A percentile compares a stretch with the other conserved stretches of the same genome.
phyloP scores from a whole-genome alignment of 2,113 vertebrate species.

The Gadus macrocephalus region DNA sequence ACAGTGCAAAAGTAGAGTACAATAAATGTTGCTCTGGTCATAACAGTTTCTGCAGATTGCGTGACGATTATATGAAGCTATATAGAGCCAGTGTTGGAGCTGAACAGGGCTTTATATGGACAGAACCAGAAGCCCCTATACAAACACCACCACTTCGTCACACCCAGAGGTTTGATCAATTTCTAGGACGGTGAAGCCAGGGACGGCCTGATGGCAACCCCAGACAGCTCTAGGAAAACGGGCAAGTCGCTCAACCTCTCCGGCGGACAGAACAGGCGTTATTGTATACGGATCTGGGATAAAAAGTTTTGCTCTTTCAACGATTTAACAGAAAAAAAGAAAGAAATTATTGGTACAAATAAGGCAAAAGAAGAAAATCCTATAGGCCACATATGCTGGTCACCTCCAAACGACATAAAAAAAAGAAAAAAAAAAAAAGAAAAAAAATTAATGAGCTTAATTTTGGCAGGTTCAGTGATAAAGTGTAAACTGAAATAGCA shows the following conservation, averaged over 20 bases:
- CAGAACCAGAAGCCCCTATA: background rate
- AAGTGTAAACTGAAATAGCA: slow-evolving; percentile 51
- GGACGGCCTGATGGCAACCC: background rate
- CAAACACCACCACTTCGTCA: background rate
- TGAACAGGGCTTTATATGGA: slow-evolving; percentile 27
- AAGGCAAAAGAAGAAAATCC: slow-evolving; percentile 41
- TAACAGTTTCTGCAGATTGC: slow-evolving; percentile 52
- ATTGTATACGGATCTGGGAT: background rate
- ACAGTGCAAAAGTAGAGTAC: slow-evolving; percentile 65
- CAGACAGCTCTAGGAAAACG: background rate
- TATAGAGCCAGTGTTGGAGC: slow-evolving; percentile 55
- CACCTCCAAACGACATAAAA: slow-evolving; percentile 6
- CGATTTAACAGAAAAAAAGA: slow-evolving; percentile 25
- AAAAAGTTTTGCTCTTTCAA: slow-evolving; percentile 26
- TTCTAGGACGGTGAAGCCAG: slow-evolving; percentile 16
- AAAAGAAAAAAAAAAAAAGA: slow-evolving; percentile 7
- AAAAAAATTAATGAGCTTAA: slow-evolving; percentile 40
- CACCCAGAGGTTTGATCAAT: background rate
- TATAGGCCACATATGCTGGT: slow-evolving; percentile 3
- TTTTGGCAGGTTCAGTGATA: slow-evolving; percentile 68
- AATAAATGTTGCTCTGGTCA: slow-evolving; percentile 52
- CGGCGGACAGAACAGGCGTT: background rate
- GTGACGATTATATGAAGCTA: slow-evolving; percentile 33
- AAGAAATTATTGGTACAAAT: slow-evolving; percentile 53
- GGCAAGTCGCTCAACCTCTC: background rate